Evolutionary conservation across 64 coral and sea anemone species (phyloP).

Genomic region (Porites australiensis): DNA sequence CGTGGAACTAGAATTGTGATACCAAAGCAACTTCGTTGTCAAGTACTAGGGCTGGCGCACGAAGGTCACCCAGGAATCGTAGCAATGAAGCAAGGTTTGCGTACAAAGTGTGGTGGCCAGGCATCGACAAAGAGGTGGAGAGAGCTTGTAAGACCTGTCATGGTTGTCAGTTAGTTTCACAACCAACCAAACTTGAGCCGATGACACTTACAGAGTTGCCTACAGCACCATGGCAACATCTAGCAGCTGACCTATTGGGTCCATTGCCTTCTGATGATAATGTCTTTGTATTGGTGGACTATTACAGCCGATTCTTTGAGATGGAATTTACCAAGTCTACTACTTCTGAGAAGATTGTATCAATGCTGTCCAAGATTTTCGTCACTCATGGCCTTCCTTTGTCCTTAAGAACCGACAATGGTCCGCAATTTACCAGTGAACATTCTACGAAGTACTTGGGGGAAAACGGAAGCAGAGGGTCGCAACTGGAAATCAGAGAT

Average conservation of each 20-base stretch:
- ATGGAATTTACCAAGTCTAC: too few relatives aligned
- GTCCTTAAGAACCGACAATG: constrained; percentile 54
- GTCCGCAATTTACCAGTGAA: constrained; percentile 49
- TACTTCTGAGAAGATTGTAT: constrained; percentile 59
- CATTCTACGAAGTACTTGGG: constrained; percentile 19
- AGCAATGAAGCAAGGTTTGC: constrained; percentile 22
- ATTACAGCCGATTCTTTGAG: too few relatives aligned
- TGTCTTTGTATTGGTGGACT: constrained; percentile 39
- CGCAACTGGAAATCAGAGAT: too few relatives aligned
- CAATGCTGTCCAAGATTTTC: too few relatives aligned
- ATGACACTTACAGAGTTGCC: constrained; percentile 48
- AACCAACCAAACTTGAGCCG: constrained; percentile 42
- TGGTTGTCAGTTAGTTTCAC: constrained; percentile 62
- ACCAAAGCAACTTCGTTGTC: constrained; percentile 1
- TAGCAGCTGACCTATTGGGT: constrained; percentile 59
- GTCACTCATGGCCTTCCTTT: constrained; percentile 62
- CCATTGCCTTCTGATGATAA: constrained; percentile 68
- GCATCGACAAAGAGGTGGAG: too few relatives aligned
- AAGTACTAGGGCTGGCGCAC: constrained; percentile 38
- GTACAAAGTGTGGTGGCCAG: not conserved
- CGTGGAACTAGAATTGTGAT: not conserved
- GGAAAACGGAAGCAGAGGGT: not conserved
- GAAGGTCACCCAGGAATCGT: constrained; percentile 46
- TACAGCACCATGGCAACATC: constrained; percentile 34
- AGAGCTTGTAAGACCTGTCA: not conserved